Base-by-base conservation (phyloP, 2,797 vertebrate genomes). In the Parauchenoglanis ngamensis region DNA sequence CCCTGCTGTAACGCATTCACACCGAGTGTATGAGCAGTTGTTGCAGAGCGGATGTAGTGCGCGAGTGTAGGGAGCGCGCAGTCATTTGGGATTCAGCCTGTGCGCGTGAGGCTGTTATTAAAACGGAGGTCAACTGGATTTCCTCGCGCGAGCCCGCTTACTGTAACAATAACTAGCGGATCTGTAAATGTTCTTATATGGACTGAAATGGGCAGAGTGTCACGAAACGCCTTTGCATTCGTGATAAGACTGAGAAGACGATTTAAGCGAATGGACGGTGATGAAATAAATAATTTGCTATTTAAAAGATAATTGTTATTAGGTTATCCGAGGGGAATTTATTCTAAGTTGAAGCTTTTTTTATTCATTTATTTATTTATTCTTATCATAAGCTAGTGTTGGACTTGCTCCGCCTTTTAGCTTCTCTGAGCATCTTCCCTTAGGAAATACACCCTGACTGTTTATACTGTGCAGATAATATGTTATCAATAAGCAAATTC, bases 181-280 rank as follows among this genome's bases (percentile, higher is more conserved):
- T 15, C 3, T 6, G 80, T 28, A 8, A 59, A 67, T 19, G 44
- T 49, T 19, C 21, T 28, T 25, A 21, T 49, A 19, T 59, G 10
- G 49, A 56, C 15, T 31, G n/a, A 31, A 19, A 1, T 17, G 13
- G 21, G 13, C 21, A 57, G 4, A 61, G 35, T 73, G 81, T 76
- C 68, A 75, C 31, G 35, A 61, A 87, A 82, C 75, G 84, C 56
- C 67, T 87, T 61, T 46, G 52, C 65, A 46, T 46, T 56, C 72
- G 44, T 31, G 68, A 67, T 87, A 86, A 82, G 75, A 90, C 85
- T 88, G 19, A 67, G 40, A 7, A 52, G 63, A 46, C 23, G 23
- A 19, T 40, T 52, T 52, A 21, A 52, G 17, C n/a, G 13, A 65
- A 82, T 49, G 44, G 15, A 11, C 19, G 2, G 17, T 11, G 23